Evolutionary conservation across 1,140 invertebrate genomes (phyloP), one percentile per base, ranked within the genome.

Genomic region (Antheraea pernyi): DNA sequence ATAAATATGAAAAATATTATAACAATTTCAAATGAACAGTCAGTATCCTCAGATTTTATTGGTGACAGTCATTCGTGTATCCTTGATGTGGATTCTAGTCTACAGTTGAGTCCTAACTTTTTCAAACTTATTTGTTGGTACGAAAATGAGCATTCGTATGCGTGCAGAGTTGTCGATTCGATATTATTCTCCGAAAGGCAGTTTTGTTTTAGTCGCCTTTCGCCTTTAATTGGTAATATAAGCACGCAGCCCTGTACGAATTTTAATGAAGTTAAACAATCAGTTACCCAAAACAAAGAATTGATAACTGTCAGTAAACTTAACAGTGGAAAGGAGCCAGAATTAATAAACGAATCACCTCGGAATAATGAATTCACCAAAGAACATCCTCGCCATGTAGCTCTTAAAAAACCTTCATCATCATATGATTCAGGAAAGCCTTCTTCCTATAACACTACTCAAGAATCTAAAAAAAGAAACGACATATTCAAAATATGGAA

Each of bases 41-140:
- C 81, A 7, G 90, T 92, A 9, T 92, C 90, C 0, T 92, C 90
- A n/a, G 90, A 92, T 71, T 92, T 88, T 48, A 71, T 85, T 19
- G 81, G 82, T 22, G 87, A 89, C 22, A 77, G 67, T 9, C 79
- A 86, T 65, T 92, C 90, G 4, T 92, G 90, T 66, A 83, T 89
- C 59, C 63, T 91, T 13, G 90, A 92, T 65, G 70, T 74, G 0
- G 81, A 82, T n/a, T 88, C 88, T 1, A 85, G 88, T 69, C 69
- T 91, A 30, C 80, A 90, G 66, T 74, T 91, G 7, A 83, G 77
- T 19, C 71, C 81, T 7, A 84, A 88, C 60, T 91, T 88, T 53
- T 90, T 79, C 65, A 91, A 92, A 77, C 69, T 91, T 7, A 80
- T 91, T n/a, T 92, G 90, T 79, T 92, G 89, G 89, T 92, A 91